Percentiles rank a stretch among this genome's conserved stretches.
Conservation (phyloP, 1,140 invertebrate species). For the Drosophila bifasciata region DNA sequence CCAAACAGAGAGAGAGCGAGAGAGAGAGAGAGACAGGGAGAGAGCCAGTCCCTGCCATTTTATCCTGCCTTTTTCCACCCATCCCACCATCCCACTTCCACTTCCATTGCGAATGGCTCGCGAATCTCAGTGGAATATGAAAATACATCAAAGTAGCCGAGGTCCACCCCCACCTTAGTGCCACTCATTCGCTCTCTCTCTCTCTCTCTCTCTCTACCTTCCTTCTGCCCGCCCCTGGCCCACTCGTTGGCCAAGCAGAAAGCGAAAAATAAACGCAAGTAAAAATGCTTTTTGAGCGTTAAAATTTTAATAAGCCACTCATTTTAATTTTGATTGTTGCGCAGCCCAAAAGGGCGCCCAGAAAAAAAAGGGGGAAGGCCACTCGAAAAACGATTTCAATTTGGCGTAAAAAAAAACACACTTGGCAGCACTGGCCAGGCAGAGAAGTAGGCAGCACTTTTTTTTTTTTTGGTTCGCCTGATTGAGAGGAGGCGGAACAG, state of each 20-base stretch:
- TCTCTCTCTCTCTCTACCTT: neutral
- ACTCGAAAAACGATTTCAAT: neutral
- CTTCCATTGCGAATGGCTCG: slow-evolving; percentile 26
- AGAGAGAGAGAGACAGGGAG: too few species aligned
- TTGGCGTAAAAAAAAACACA: neutral
- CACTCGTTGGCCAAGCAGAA: neutral
- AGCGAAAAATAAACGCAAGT: slow-evolving; percentile 37
- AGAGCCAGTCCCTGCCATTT: neutral
- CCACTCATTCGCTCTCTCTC: neutral
- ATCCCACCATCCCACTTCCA: neutral
- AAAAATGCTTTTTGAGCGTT: slow-evolving; percentile 73
- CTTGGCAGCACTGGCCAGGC: neutral
- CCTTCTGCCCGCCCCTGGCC: neutral
- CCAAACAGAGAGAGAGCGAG: slow-evolving; percentile 36
- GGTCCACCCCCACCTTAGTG: neutral
- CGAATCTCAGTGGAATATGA: slow-evolving; percentile 70
- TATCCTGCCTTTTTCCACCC: neutral
- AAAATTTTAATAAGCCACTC: slow-evolving; percentile 84
- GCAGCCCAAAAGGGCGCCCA: neutral
- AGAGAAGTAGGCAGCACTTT: slow-evolving; percentile 16
- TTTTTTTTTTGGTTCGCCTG: slow-evolving; percentile 18
- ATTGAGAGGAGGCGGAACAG: neutral
- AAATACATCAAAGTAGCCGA: slow-evolving; percentile 77
- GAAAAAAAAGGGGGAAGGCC: slow-evolving; percentile 12
- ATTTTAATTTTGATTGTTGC: slow-evolving; percentile 83